Base-by-base conservation (phyloP, 2,797 vertebrate genomes). In the Galagoides demidoff region DNA sequence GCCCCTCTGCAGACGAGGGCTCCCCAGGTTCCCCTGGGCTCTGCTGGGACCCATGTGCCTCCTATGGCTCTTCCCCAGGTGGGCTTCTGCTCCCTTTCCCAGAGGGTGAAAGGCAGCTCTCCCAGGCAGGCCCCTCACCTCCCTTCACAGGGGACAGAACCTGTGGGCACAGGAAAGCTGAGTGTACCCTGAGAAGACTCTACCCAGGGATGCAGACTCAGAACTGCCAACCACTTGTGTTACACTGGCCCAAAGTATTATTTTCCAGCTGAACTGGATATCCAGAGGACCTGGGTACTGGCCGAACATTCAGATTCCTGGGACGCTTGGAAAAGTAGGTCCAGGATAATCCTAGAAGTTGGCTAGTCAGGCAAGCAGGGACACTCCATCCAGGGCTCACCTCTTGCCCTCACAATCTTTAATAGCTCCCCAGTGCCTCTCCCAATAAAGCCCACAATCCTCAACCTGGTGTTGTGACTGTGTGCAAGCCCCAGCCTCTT, bases 171-270 rank as follows among this genome's bases (percentile, higher is more conserved):
- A 1, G 14, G 39, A 17, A 81, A 83, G 3, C 43, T n/a, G 9
- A 39, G 16, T 39, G 11, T 14, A 16, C 17, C 14, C 11, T 17
- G 49, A 71, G 43, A 66, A 3, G 43, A 61, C 2, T n/a, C n/a
- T n/a, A n/a, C n/a, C n/a, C n/a, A n/a, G 76, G 64, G 39, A 52
- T 3, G 45, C 7, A 13, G n/a, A 43, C 61, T 34, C 13, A 5
- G 55, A 73, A 37, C 17, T 0, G 43, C 6, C 10, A n/a, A 3
- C 61, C 6, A 0, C 6, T 27, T 1, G 9, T 7, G 16, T 16
- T 52, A 7, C 1, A 0, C 23, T 6, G 39, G 57, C 57, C 27
- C 29, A 13, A 22, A 63, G 22, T n/a, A 5, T 23, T 27, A 7
- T 27, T 49, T 39, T 61, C 43, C 61, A n/a, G 37, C 27, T 5